Conservation (phyloP, 2,797 vertebrate species). For the Pterois miles region DNA sequence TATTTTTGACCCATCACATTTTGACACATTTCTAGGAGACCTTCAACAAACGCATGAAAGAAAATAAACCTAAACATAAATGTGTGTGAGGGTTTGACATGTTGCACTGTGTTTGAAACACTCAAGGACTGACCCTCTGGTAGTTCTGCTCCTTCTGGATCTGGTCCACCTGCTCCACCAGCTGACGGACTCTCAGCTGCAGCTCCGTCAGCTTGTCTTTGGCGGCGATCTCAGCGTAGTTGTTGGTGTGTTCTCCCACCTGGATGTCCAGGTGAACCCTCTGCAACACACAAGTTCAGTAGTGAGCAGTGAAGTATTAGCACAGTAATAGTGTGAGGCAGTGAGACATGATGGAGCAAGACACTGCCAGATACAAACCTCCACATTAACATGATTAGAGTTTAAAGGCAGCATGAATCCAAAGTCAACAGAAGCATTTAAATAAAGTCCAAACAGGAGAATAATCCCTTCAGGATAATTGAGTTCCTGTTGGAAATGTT, state of each 20-base stretch:
- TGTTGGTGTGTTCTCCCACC: constrained; percentile 93
- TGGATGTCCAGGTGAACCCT: constrained; percentile 94
- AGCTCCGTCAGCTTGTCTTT: constrained; percentile 94
- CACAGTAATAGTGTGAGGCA: too few species aligned
- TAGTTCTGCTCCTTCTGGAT: constrained; percentile 97
- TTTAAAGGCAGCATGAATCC: not conserved
- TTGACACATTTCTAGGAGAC: too few species aligned
- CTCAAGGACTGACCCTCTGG: constrained; percentile 89
- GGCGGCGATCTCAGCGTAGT: constrained; percentile 94
- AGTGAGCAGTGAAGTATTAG: not conserved
- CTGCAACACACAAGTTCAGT: constrained; percentile 63
- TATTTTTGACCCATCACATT: too few species aligned
- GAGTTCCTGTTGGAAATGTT: not conserved
- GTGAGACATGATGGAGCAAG: too few species aligned
- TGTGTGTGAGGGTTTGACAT: not conserved
- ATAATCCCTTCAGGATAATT: not conserved
- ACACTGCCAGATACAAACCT: not conserved
- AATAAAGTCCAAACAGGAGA: not conserved
- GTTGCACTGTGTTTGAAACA: not conserved
- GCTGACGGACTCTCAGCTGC: constrained; percentile 90
- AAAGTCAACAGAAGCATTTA: not conserved
- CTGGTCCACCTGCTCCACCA: constrained; percentile 94
- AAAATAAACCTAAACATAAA: too few species aligned
- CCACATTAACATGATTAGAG: not conserved
- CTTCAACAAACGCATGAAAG: too few species aligned